These are phyloP conservation scores for Alloscopus bannaensis DNA, from an alignment of 2,888 invertebrate genomes.

Conservation along the genomic window DNA sequence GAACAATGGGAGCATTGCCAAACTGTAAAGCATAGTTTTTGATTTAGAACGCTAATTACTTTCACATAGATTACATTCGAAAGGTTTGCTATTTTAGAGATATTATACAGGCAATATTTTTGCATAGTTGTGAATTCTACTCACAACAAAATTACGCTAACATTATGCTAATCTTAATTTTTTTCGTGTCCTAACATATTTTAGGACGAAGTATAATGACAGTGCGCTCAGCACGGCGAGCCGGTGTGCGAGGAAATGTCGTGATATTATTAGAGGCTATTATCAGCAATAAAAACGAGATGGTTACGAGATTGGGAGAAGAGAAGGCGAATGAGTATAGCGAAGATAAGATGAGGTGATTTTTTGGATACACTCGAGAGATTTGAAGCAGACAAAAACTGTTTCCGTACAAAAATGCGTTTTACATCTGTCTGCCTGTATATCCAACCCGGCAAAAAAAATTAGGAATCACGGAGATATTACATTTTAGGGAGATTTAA, in stretches of 20 bases:
- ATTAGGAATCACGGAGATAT: too few relatives aligned
- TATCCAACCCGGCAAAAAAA: too few relatives aligned
- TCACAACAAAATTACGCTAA: too few relatives aligned
- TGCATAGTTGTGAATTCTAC: too few relatives aligned
- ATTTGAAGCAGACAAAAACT: slow-evolving; percentile 12
- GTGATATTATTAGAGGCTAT: not conserved
- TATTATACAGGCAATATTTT: too few relatives aligned
- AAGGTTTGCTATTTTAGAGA: too few relatives aligned
- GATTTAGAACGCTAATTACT: slow-evolving; percentile 53
- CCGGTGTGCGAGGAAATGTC: not conserved
- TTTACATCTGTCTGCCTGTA: too few relatives aligned
- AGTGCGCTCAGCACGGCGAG: not conserved
- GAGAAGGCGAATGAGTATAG: not conserved
- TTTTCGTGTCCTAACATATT: too few relatives aligned
- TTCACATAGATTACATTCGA: not conserved
- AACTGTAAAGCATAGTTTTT: too few relatives aligned
- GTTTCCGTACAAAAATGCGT: not conserved
- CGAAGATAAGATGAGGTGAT: not conserved
- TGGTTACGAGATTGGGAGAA: not conserved
- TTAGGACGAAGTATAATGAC: too few relatives aligned
- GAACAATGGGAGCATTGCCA: not conserved
- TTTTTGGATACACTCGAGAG: slow-evolving; percentile 54
- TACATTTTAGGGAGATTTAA: too few relatives aligned
- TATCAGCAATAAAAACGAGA: not conserved
- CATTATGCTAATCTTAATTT: too few relatives aligned